These are phyloP conservation scores for Sylvia atricapilla DNA, from an alignment of 2,113 vertebrate species.

Conservation along the genomic window DNA sequence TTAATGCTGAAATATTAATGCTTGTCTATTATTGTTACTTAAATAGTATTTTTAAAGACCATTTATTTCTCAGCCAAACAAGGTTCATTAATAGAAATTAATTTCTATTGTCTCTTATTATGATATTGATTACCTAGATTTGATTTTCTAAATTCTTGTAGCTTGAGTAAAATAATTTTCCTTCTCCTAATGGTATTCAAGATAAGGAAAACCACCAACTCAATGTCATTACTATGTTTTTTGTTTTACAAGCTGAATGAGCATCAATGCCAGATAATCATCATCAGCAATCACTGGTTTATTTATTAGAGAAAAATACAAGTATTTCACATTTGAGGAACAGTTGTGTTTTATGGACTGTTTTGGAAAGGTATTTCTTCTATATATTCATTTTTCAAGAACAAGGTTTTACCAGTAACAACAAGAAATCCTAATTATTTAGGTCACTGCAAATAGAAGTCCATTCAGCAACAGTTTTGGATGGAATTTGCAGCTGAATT, in stretches of 20 bases:
- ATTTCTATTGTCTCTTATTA: not conserved
- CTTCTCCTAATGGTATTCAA: not conserved
- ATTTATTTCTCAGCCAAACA: not conserved
- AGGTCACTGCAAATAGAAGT: not conserved
- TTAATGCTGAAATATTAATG: not conserved
- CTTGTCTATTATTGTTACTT: not conserved
- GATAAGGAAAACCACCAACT: not conserved
- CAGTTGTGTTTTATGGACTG: not conserved
- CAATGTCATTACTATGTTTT: not conserved
- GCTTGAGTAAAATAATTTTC: not conserved
- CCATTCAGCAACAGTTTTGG: not conserved
- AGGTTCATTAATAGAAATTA: not conserved
- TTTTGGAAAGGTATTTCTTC: not conserved
- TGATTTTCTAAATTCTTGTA: not conserved
- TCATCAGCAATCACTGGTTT: not conserved
- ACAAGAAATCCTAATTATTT: not conserved
- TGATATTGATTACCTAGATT: not conserved
- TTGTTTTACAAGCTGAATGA: not conserved
- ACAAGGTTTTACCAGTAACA: not conserved
- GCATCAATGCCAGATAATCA: not conserved
- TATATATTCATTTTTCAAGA: not conserved
- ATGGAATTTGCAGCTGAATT: not conserved
- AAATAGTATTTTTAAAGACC: not conserved
- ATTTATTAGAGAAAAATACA: not conserved
- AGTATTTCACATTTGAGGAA: not conserved